Percentiles rank a stretch among this genome's conserved stretches.
Conservation (phyloP, 1,140 invertebrate species). For the Drosophila sturtevanti region DNA sequence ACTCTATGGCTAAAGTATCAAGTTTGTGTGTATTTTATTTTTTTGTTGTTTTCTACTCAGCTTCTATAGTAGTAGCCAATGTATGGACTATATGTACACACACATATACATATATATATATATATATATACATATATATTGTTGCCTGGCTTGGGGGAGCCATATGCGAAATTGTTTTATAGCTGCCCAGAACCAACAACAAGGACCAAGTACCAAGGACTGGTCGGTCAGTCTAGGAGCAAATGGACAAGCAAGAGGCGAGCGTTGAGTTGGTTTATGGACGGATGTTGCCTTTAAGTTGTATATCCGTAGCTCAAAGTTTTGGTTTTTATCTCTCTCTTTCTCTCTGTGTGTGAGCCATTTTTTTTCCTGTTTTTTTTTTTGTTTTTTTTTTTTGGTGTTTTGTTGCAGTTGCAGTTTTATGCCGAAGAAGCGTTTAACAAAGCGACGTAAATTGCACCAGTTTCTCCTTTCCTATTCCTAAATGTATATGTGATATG, state of each 20-base stretch:
- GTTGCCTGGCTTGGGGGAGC: slow-evolving; percentile 23
- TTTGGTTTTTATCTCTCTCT: not conserved
- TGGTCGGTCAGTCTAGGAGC: slow-evolving; percentile 34
- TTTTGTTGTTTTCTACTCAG: slow-evolving; percentile 18
- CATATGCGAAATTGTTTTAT: slow-evolving; percentile 77
- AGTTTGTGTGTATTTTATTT: not conserved
- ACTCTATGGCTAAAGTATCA: slow-evolving; percentile 43
- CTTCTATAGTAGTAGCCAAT: not conserved
- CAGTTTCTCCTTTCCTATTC: slow-evolving; percentile 24
- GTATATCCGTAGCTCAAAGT: slow-evolving; percentile 55
- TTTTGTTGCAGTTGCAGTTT: slow-evolving; percentile 50
- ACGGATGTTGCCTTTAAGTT: slow-evolving; percentile 79
- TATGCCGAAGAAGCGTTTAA: slow-evolving; percentile 77
- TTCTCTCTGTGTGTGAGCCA: too few relatives aligned
- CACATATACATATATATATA: not conserved
- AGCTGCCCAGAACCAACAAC: slow-evolving; percentile 45
- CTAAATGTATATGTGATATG: not conserved
- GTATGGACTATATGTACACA: not conserved
- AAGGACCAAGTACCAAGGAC: not conserved
- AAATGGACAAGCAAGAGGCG: not conserved
- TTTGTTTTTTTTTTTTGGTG: slow-evolving; percentile 15
- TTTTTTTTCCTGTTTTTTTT: slow-evolving; percentile 34
- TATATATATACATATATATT: not conserved
- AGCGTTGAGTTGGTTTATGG: slow-evolving; percentile 74
- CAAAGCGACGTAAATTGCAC: slow-evolving; percentile 78